Evolutionary conservation across 1,140 invertebrate species (phyloP).

Genomic region (Dendroctonus ponderosae): DNA sequence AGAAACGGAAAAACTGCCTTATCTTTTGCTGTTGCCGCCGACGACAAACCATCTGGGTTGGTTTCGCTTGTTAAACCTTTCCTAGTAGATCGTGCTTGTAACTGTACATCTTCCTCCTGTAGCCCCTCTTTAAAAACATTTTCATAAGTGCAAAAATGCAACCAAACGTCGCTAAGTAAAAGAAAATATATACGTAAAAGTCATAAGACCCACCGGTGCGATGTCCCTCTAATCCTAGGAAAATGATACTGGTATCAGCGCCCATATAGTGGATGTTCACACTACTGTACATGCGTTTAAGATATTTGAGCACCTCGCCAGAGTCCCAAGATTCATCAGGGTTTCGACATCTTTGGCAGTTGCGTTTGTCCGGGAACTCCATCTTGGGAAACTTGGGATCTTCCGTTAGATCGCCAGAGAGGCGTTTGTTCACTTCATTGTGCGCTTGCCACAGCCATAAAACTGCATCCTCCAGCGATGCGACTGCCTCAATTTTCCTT

Average conservation of each 20-base stretch:
- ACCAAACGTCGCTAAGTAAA: conserved; percentile 67
- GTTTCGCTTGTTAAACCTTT: conserved; percentile 56
- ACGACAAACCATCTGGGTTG: background rate
- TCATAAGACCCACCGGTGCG: conserved; percentile 48
- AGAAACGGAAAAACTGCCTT: conserved; percentile 20
- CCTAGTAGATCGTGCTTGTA: conserved; percentile 64
- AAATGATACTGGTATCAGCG: conserved; percentile 44
- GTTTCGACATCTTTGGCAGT: conserved; percentile 71
- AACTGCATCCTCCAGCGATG: conserved; percentile 70
- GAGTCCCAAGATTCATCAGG: conserved; percentile 66
- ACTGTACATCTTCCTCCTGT: conserved; percentile 61
- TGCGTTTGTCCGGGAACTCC: conserved; percentile 75
- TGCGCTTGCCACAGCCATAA: conserved; percentile 95
- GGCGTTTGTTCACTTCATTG: conserved; percentile 87
- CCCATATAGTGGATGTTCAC: conserved; percentile 48
- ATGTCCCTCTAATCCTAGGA: conserved; percentile 28
- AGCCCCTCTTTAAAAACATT: conserved; percentile 68
- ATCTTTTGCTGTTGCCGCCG: conserved; percentile 25
- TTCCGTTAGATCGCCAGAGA: conserved; percentile 83
- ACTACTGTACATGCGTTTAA: conserved; percentile 70
- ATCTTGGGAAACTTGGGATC: conserved; percentile 89
- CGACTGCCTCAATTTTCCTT: conserved; percentile 67
- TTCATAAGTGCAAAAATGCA: conserved; percentile 75
- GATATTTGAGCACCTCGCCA: conserved; percentile 68
- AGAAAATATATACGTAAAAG: conserved; percentile 68